These are phyloP conservation scores for Ephydatia muelleri DNA, from an alignment of 37 sponge, comb jelly and placozoan species.

Conservation along the genomic window DNA sequence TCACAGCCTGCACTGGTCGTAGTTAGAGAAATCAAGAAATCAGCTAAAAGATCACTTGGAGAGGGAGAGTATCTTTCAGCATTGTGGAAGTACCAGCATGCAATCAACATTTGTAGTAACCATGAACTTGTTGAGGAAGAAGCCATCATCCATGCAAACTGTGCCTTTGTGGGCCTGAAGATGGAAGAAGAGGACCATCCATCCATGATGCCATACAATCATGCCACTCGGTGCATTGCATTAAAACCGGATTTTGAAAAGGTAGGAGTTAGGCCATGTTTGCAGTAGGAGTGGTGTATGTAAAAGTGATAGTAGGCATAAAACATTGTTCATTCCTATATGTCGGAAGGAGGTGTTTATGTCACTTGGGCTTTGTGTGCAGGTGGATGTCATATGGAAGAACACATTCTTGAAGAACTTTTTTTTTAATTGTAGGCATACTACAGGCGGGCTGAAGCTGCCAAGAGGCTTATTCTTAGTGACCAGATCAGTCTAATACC, in stretches of 20 bases:
- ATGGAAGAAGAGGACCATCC: constrained; percentile 8
- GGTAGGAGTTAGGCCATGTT: constrained; percentile 2
- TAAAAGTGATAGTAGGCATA: background rate
- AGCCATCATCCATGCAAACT: constrained; percentile 39
- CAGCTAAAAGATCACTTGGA: constrained; percentile 15
- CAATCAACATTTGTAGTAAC: constrained; percentile 18
- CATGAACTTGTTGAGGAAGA: constrained; percentile 9
- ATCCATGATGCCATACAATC: background rate
- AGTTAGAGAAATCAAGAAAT: constrained; percentile 7
- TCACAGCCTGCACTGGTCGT: too few relatives aligned
- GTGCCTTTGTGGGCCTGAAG: constrained; percentile 47
- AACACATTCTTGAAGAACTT: background rate
- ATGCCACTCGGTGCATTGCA: constrained; percentile 26
- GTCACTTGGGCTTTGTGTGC: background rate
- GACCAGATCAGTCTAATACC: background rate
- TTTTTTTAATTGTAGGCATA: constrained; percentile 25
- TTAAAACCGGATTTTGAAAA: constrained; percentile 31
- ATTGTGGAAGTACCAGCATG: constrained; percentile 40
- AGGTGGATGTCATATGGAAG: background rate
- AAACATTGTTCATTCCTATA: too few relatives aligned
- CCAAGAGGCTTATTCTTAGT: constrained; percentile 1
- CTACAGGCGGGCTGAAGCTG: constrained; percentile 41
- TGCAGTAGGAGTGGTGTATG: background rate
- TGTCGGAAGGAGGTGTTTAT: too few relatives aligned
- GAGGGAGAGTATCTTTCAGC: constrained; percentile 16